phyloP scores from a whole-genome alignment of 2,888 invertebrate genomes.

The Odontomyia ornata region DNA sequence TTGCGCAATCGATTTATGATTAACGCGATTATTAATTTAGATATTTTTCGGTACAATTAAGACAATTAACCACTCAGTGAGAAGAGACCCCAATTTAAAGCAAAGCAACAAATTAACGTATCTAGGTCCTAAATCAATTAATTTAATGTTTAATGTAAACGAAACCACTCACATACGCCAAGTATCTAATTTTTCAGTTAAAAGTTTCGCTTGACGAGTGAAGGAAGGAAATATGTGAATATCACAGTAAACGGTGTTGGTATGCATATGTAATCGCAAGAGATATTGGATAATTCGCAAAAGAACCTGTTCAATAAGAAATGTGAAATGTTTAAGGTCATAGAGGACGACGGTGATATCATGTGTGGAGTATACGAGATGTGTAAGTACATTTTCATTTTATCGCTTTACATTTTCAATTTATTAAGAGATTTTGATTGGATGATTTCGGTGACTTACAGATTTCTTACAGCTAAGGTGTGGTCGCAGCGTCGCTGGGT shows the following conservation, averaged over 20 bases:
- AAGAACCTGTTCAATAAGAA: slow-evolving; percentile 24
- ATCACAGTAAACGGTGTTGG: too few species aligned
- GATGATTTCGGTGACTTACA: too few species aligned
- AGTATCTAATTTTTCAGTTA: too few species aligned
- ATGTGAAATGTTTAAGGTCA: slow-evolving; percentile 24
- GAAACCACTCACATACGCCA: background rate
- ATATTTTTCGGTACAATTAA: background rate
- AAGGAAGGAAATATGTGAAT: too few species aligned
- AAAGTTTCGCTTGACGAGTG: too few species aligned
- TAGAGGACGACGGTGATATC: slow-evolving; percentile 11
- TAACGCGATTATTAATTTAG: background rate
- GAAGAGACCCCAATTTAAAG: too few species aligned
- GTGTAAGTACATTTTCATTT: background rate
- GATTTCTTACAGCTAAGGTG: too few species aligned
- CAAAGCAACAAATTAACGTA: too few species aligned
- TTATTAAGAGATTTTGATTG: too few species aligned
- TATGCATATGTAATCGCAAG: background rate
- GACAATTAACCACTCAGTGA: background rate
- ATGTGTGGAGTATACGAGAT: background rate
- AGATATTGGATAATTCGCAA: background rate
- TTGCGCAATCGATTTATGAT: background rate
- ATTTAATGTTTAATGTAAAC: background rate
- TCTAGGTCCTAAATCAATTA: too few species aligned
- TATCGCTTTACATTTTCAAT: too few species aligned
- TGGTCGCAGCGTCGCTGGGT: too few species aligned